A percentile compares a stretch with the other conserved stretches of the same genome.
Conservation (phyloP, 2,888 invertebrate species). For the Nysson spinosus region DNA sequence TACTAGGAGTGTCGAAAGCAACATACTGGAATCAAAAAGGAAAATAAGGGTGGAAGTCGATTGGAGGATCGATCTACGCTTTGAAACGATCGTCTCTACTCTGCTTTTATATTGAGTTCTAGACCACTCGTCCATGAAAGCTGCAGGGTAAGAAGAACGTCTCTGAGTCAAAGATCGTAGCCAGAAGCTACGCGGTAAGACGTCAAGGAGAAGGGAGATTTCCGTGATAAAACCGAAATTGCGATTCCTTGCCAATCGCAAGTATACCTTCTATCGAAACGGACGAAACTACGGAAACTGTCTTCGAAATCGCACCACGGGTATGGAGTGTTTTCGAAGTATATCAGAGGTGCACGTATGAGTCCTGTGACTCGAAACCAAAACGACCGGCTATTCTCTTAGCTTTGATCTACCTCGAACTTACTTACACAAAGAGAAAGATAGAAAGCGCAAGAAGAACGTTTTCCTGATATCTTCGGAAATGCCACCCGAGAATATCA, state of each 20-base stretch:
- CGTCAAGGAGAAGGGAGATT: constrained; percentile 27
- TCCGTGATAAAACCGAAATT: constrained; percentile 64
- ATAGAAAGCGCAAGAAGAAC: background rate
- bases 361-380: constrained; percentile 12
- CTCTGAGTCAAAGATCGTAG: constrained; percentile 25
- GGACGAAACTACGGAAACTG: constrained; percentile 32
- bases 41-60: constrained; percentile 12
- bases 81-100: constrained; percentile 16
- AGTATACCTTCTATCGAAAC: constrained; percentile 33
- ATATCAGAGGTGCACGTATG: constrained; percentile 19
- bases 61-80: constrained; percentile 25
- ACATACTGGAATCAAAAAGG: constrained; percentile 12
- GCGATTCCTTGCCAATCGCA: constrained; percentile 59
- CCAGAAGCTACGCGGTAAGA: constrained; percentile 25
- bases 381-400: constrained; percentile 23
- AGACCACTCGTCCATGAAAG: constrained; percentile 31
- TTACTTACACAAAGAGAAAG: constrained; percentile 5
- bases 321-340: constrained; percentile 38
- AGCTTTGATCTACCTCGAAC: background rate
- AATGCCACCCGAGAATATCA: constrained; percentile 21
- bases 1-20: background rate
- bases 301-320: constrained; percentile 28
- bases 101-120: constrained; percentile 23
- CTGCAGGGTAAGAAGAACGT: constrained; percentile 32
- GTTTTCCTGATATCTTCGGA: background rate